A percentile compares a stretch with the other conserved stretches of the same genome.
Conservation (phyloP, 2,888 invertebrate genomes). For the Caenorhabditis japonica region DNA sequence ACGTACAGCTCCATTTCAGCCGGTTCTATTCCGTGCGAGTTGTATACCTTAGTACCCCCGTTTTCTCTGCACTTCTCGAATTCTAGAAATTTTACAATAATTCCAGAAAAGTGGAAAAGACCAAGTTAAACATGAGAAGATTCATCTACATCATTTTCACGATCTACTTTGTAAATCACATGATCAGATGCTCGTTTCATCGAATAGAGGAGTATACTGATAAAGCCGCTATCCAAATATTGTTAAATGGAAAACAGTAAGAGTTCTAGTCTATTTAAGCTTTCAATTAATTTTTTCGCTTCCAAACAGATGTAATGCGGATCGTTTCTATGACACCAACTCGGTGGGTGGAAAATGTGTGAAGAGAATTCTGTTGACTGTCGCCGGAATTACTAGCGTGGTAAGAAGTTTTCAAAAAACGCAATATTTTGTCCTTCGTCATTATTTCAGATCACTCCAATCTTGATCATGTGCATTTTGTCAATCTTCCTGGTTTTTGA, state of each 20-base stretch:
- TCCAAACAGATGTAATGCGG: conserved; percentile 11
- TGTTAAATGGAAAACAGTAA: background rate
- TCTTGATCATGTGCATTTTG: conserved; percentile 18
- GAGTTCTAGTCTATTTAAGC: too few species aligned
- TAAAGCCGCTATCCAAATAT: background rate
- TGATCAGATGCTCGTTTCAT: conserved; percentile 2
- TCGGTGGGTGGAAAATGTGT: conserved; percentile 30
- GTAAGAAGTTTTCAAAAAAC: background rate
- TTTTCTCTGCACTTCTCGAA: too few species aligned
- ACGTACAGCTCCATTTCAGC: too few species aligned
- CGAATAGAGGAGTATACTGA: background rate
- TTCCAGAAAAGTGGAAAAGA: conserved; percentile 15
- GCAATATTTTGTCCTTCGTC: too few species aligned
- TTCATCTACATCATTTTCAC: conserved; percentile 5
- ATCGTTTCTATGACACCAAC: too few species aligned
- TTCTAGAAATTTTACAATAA: too few species aligned
- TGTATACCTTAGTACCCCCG: too few species aligned
- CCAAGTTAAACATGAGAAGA: conserved; percentile 6
- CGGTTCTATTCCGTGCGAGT: too few species aligned
- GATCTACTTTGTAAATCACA: conserved; percentile 4
- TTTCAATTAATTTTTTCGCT: too few species aligned
- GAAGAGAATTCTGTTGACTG: conserved; percentile 1
- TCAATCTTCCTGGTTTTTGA: conserved; percentile 28
- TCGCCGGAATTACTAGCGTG: conserved; percentile 15
- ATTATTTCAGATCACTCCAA: conserved; percentile 19